Conservation (phyloP, 2,888 invertebrate species). For the Gonocerus acuteangulatus region DNA sequence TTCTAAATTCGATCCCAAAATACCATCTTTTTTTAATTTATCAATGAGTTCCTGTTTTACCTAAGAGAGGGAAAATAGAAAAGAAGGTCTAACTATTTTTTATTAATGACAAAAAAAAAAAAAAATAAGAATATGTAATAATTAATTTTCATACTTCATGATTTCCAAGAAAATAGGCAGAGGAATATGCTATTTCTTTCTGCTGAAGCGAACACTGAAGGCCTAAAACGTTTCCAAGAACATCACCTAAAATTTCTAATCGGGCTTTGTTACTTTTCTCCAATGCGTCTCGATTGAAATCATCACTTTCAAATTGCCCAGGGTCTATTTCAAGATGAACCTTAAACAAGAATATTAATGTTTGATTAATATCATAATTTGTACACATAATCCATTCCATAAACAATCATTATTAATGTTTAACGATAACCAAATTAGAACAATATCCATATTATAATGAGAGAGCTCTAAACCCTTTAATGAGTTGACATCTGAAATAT, state of each 20-base stretch:
- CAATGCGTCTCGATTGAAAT: slow-evolving; percentile 51
- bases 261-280: slow-evolving; percentile 61
- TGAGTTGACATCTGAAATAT: too few relatives aligned
- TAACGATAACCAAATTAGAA: too few relatives aligned
- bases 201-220: slow-evolving; percentile 51
- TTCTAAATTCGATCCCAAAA: slow-evolving; percentile 47
- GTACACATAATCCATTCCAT: too few relatives aligned
- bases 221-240: slow-evolving; percentile 61
- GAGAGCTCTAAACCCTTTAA: too few relatives aligned
- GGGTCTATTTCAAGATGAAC: slow-evolving; percentile 78
- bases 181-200: slow-evolving; percentile 48
- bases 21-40: slow-evolving; percentile 47
- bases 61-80: slow-evolving; percentile 44
- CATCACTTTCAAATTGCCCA: slow-evolving; percentile 55
- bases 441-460: too few relatives aligned
- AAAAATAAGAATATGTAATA: slow-evolving; percentile 7
- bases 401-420: too few relatives aligned
- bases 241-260: slow-evolving; percentile 67
- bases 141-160: slow-evolving; percentile 56
- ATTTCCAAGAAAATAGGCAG: slow-evolving; percentile 69
- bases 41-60: slow-evolving; percentile 63
- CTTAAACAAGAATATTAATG: slow-evolving; percentile 44
- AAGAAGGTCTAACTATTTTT: not conserved
- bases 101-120: too few relatives aligned
- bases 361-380: too few relatives aligned